These are phyloP conservation scores for Notamacropus eugenii DNA, from an alignment of 2,797 vertebrate genomes.

Conservation along the genomic window DNA sequence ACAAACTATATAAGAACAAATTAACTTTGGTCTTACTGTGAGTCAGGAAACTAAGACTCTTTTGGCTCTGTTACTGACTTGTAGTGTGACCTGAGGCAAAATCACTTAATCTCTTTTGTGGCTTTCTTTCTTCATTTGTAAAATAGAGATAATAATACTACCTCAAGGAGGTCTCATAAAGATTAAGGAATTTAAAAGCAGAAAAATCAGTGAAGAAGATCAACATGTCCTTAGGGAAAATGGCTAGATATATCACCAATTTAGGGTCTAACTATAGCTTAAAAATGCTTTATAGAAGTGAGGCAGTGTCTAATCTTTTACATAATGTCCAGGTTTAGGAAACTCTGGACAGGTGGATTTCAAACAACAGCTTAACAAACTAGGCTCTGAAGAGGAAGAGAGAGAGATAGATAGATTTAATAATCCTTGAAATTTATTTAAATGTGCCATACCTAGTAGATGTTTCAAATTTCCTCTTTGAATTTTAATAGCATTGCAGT, in stretches of 20 bases:
- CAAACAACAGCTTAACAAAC: not conserved
- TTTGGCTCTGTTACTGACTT: constrained; percentile 42
- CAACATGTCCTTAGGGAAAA: constrained; percentile 46
- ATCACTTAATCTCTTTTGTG: constrained; percentile 31
- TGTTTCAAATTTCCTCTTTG: not conserved
- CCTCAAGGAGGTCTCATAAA: constrained; percentile 25
- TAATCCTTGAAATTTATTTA: not conserved
- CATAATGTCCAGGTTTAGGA: not conserved
- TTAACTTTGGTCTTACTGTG: not conserved
- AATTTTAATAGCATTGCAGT: not conserved
- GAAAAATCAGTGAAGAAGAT: constrained; percentile 25
- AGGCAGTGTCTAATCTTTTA: not conserved
- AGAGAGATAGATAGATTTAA: not conserved
- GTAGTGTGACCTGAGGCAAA: constrained; percentile 22
- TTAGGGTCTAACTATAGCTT: not conserved
- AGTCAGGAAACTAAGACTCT: constrained; percentile 2
- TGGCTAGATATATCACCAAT: not conserved
- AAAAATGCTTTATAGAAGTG: constrained; percentile 18
- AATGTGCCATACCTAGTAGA: not conserved
- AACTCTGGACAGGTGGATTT: not conserved
- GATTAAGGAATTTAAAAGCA: constrained; percentile 51
- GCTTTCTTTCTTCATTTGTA: constrained; percentile 41
- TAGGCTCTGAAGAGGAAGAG: not conserved
- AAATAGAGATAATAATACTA: constrained; percentile 44
- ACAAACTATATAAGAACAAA: constrained; percentile 4